A percentile compares a stretch with the other conserved stretches of the same genome.
Evolutionary conservation across 2,888 invertebrate genomes (phyloP).

Genomic region (Calameuta idolon): DNA sequence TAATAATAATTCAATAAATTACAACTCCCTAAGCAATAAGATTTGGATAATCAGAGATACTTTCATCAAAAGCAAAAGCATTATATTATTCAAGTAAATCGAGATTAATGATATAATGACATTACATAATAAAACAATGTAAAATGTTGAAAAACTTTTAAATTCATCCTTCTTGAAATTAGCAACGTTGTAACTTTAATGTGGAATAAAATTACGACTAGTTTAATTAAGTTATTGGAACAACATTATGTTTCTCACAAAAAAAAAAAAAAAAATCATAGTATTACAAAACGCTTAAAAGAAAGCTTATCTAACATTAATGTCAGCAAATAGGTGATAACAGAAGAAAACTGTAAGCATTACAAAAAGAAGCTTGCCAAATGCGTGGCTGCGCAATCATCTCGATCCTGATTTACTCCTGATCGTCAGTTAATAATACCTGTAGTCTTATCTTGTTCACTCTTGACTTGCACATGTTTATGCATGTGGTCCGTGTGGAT

Average conservation of each 20-base stretch:
- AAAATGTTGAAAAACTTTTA: neutral
- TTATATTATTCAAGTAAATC: neutral
- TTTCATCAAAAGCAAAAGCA: neutral
- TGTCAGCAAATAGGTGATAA: neutral
- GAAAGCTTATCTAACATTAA: neutral
- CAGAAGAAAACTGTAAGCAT: neutral
- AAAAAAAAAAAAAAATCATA: neutral
- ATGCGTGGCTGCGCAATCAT: neutral
- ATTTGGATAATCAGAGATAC: neutral
- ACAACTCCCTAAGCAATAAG: neutral
- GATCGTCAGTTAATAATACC: constrained; percentile 42
- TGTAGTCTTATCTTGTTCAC: constrained; percentile 56
- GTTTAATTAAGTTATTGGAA: no score
- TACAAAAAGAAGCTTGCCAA: neutral
- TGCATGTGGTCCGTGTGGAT: constrained; percentile 69
- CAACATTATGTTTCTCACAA: neutral
- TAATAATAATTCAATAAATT: neutral
- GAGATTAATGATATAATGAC: neutral
- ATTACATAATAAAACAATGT: neutral
- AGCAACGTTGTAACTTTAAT: neutral
- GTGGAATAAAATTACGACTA: neutral
- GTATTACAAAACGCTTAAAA: neutral
- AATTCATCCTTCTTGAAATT: neutral
- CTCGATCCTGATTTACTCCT: neutral
- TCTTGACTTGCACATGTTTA: constrained; percentile 56